Percentiles rank a stretch among this genome's conserved stretches.
Conservation (phyloP, 2,888 invertebrate genomes). For the Megalurothrips usitatus region DNA sequence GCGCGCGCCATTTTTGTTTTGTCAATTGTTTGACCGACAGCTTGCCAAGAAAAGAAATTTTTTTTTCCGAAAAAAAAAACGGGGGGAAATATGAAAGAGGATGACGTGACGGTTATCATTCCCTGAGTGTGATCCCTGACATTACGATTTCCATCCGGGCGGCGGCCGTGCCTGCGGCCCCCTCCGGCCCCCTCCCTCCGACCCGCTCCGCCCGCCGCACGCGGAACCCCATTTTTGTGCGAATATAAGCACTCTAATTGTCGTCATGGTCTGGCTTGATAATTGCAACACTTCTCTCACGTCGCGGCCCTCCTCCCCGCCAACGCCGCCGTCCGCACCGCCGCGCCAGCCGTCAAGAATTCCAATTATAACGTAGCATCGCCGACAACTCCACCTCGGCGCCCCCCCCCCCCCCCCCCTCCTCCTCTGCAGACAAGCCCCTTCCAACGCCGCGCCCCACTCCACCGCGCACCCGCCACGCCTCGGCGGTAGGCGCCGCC, state of each 20-base stretch:
- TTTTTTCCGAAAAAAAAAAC: neutral
- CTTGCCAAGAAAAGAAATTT: neutral
- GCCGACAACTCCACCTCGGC: neutral
- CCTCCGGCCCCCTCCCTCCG: too few species aligned
- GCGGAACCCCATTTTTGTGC: too few species aligned
- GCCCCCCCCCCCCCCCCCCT: too few species aligned
- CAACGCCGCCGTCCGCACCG: neutral
- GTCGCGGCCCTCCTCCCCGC: neutral
- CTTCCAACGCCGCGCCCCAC: neutral
- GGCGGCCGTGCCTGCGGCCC: too few species aligned
- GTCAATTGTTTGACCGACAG: too few species aligned
- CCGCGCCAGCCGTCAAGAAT: neutral
- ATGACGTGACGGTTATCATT: too few species aligned
- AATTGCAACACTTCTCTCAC: constrained; percentile 11
- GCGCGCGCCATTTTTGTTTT: too few species aligned
- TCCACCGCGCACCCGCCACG: neutral
- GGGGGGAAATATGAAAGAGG: neutral
- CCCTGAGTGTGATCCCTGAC: too few species aligned
- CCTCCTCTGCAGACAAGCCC: neutral
- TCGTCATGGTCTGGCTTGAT: constrained; percentile 6
- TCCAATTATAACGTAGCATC: constrained; percentile 6
- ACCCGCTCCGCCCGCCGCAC: too few species aligned
- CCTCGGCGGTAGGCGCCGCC: neutral
- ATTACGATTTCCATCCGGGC: too few species aligned
- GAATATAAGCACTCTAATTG: neutral